phyloP scores from a whole-genome alignment of 37 sponge, comb jelly and placozoan genomes.

The Beroe ovata region DNA sequence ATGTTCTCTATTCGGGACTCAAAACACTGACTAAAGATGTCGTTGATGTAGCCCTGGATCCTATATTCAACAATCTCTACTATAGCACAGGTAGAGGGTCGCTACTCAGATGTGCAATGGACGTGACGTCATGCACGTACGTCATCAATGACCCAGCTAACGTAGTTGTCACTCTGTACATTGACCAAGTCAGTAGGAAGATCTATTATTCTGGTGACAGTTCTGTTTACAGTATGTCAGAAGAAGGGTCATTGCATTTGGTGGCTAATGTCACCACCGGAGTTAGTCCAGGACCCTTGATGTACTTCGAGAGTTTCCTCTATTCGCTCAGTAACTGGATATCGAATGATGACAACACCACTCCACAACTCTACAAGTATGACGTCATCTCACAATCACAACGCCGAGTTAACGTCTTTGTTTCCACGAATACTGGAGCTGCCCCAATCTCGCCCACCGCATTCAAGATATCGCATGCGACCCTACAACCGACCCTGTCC shows the following conservation, averaged over 20 bases:
- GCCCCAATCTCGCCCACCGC: neutral
- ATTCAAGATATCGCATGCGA: neutral
- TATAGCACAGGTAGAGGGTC: neutral
- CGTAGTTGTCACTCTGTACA: neutral
- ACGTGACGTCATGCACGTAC: neutral
- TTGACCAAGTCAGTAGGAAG: slow-evolving; percentile 24
- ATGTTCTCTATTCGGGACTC: slow-evolving; percentile 3
- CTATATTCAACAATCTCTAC: neutral
- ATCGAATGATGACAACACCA: neutral
- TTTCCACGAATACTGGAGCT: neutral
- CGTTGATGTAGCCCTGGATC: neutral
- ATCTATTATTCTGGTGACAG: slow-evolving; percentile 12
- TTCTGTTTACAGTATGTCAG: neutral
- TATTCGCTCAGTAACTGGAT: neutral
- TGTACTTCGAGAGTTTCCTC: slow-evolving; percentile 7
- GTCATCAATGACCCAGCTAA: neutral
- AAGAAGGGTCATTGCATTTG: neutral
- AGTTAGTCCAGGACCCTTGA: neutral
- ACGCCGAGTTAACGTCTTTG: neutral
- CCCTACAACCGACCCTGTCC: neutral
- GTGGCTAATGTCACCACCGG: neutral
- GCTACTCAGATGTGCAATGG: neutral
- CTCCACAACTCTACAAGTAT: neutral
- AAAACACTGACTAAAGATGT: slow-evolving; percentile 11
- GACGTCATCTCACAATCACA: neutral